Percentiles rank a stretch among this genome's conserved stretches.
phyloP scores from a whole-genome alignment of 2,797 vertebrate species.

The Anguilla marmorata region DNA sequence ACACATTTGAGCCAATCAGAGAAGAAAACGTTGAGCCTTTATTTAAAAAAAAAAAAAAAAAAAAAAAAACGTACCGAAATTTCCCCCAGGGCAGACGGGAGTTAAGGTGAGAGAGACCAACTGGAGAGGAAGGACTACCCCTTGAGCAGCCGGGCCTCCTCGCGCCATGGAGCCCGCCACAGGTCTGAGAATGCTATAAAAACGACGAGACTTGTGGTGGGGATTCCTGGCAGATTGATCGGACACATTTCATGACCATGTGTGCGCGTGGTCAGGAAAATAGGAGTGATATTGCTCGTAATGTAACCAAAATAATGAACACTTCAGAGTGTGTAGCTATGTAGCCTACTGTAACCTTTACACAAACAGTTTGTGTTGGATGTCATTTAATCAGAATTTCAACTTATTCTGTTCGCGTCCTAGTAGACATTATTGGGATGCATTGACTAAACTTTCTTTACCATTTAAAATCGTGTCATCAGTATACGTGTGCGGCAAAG shows the following conservation, averaged over 20 bases:
- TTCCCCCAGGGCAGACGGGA: background rate
- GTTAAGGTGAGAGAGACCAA: no score
- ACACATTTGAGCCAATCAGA: slow-evolving; percentile 34
- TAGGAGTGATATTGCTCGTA: background rate
- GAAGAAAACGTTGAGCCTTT: background rate
- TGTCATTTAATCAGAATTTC: background rate
- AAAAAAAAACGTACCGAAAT: background rate
- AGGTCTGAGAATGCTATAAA: background rate
- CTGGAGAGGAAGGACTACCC: no score
- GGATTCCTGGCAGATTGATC: background rate
- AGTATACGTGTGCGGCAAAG: background rate
- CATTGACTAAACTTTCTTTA: background rate
- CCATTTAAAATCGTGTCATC: background rate
- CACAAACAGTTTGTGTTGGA: background rate
- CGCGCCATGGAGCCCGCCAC: background rate
- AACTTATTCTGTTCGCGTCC: background rate
- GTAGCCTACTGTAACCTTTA: background rate
- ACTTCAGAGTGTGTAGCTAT: background rate
- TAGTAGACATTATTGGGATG: background rate
- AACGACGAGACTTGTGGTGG: background rate
- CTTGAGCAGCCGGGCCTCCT: background rate
- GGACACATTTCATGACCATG: background rate
- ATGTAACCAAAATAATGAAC: background rate
- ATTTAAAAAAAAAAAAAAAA: background rate
- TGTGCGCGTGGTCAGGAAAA: background rate